These are phyloP conservation scores for Dicerorhinus sumatrensis DNA, from an alignment of 2,113 vertebrate species.

Conservation along the genomic window DNA sequence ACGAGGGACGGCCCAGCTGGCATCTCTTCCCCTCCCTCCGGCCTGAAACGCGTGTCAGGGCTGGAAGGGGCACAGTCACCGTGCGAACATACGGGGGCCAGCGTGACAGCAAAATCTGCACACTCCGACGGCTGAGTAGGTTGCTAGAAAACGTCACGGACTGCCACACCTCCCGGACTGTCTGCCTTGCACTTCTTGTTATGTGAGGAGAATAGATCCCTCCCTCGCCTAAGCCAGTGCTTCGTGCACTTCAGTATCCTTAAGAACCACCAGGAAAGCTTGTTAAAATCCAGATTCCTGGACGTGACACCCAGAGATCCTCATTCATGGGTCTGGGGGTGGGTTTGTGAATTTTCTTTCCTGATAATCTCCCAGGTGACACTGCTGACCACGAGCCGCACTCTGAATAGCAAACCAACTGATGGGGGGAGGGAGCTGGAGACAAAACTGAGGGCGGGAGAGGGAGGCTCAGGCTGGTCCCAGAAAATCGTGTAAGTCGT, in stretches of 20 bases:
- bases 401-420: background rate
- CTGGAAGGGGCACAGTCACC: background rate
- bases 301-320: background rate
- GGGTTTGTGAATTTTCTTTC: background rate
- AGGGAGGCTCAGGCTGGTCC: background rate
- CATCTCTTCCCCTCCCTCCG: background rate
- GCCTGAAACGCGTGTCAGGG: accelerated
- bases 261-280: background rate
- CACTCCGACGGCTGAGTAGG: accelerated
- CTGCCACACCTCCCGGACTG: accelerated
- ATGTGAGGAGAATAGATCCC: accelerated
- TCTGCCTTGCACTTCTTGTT: background rate
- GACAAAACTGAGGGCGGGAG: background rate
- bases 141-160: accelerated
- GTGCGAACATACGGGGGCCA: accelerated
- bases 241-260: accelerated
- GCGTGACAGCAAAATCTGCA: accelerated
- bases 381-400: accelerated
- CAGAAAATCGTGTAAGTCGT: background rate
- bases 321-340: background rate
- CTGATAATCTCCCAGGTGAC: background rate
- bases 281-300: background rate
- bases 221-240: background rate
- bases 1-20: accelerated
- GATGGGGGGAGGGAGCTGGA: background rate